A percentile compares a stretch with the other conserved stretches of the same genome.
phyloP scores from a whole-genome alignment of 2,797 vertebrate genomes.

The Heliangelus exortis region DNA sequence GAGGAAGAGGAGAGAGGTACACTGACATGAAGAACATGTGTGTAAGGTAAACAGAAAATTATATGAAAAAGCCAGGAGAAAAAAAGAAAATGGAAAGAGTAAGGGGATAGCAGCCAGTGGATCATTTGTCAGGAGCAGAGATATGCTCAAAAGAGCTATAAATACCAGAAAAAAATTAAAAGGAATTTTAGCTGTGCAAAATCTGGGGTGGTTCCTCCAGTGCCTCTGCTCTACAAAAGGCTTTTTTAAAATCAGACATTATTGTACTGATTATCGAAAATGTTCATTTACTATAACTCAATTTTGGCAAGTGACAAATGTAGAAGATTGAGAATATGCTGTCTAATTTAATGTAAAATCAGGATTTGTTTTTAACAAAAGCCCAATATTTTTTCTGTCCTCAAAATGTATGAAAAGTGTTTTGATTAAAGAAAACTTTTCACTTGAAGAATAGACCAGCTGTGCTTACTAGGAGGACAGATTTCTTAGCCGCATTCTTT shows the following conservation, averaged over 20 bases:
- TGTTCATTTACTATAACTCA: slow-evolving; percentile 59
- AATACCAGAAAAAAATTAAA: slow-evolving; percentile 49
- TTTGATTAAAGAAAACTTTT: slow-evolving; percentile 55
- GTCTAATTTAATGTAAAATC: slow-evolving; percentile 54
- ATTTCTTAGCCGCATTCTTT: slow-evolving; percentile 44
- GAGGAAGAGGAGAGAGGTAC: neutral
- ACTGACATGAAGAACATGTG: neutral
- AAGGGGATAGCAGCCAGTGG: neutral
- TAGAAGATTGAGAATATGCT: slow-evolving; percentile 14
- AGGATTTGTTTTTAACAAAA: slow-evolving; percentile 54
- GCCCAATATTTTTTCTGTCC: neutral
- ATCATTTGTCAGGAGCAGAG: neutral
- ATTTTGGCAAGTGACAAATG: slow-evolving; percentile 59
- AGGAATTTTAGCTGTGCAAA: slow-evolving; percentile 30
- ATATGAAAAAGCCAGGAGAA: neutral
- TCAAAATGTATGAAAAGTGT: slow-evolving; percentile 38
- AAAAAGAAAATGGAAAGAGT: neutral
- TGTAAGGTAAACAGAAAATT: neutral
- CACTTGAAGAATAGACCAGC: slow-evolving; percentile 58
- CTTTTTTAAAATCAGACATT: slow-evolving; percentile 63
- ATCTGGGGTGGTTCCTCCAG: neutral
- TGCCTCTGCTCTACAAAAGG: slow-evolving; percentile 15
- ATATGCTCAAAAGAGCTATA: slow-evolving; percentile 34
- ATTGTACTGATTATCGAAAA: slow-evolving; percentile 63
- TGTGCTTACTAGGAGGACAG: slow-evolving; percentile 45